Percentiles rank a stretch among this genome's conserved stretches.
Conservation (phyloP, 2,888 invertebrate species). For the Pseudeuparius sepicola region DNA sequence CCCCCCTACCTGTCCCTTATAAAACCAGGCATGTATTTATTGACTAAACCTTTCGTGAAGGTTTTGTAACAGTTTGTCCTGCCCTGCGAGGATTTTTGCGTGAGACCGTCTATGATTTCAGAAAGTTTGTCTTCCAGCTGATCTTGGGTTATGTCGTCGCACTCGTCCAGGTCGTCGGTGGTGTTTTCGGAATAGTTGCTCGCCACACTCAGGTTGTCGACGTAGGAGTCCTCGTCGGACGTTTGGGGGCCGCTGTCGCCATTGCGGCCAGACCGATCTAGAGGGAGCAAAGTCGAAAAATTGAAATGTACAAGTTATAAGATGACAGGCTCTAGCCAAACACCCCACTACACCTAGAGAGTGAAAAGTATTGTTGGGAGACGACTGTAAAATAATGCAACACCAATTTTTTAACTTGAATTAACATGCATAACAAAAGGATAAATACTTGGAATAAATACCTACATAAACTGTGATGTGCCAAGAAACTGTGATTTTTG, state of each 20-base stretch:
- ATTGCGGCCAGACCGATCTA: conserved; percentile 25
- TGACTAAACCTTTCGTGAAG: conserved; percentile 63
- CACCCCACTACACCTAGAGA: too few relatives aligned
- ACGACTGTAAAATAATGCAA: too few relatives aligned
- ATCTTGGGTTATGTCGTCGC: conserved; percentile 54
- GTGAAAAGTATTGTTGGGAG: too few relatives aligned
- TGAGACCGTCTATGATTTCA: conserved; percentile 77
- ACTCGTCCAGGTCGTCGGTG: conserved; percentile 20
- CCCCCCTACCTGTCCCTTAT: conserved; percentile 58
- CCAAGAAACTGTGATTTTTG: too few relatives aligned
- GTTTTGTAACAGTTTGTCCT: conserved; percentile 62
- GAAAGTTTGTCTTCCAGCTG: conserved; percentile 78
- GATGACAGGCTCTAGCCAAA: too few relatives aligned
- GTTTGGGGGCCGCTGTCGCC: conserved; percentile 33
- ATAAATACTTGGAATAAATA: too few relatives aligned
- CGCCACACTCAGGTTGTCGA: conserved; percentile 74
- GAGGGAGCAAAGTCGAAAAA: conserved; percentile 5
- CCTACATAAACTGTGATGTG: too few relatives aligned
- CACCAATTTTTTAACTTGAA: too few relatives aligned
- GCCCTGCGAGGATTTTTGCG: conserved; percentile 81
- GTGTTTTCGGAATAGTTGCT: conserved; percentile 66
- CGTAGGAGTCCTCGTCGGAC: conserved; percentile 58
- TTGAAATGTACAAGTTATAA: too few relatives aligned
- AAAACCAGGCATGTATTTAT: conserved; percentile 68
- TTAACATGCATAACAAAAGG: too few relatives aligned